Percentiles rank a stretch among this genome's conserved stretches.
Evolutionary conservation across 1,140 invertebrate genomes (phyloP).

Genomic region (Drosophila malerkotliana): DNA sequence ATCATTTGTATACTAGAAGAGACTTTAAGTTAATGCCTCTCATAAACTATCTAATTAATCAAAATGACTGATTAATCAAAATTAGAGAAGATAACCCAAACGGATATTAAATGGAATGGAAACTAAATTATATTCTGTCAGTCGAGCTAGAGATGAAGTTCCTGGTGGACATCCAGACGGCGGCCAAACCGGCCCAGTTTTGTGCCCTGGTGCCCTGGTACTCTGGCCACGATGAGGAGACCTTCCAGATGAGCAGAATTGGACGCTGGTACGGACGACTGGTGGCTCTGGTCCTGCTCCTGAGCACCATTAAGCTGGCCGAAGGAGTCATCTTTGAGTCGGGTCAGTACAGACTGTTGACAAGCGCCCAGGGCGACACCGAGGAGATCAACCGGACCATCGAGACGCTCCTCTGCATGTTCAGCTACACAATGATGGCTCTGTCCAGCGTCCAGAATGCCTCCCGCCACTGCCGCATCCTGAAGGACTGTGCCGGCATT

Average conservation of each 20-base stretch:
- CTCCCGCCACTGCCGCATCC: constrained; percentile 47
- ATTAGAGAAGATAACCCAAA: not conserved
- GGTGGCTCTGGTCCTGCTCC: constrained; percentile 27
- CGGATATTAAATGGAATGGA: not conserved
- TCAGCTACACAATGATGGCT: constrained; percentile 64
- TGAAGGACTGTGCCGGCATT: constrained; percentile 52
- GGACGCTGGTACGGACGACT: constrained; percentile 48
- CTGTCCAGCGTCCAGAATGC: constrained; percentile 50
- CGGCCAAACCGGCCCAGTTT: constrained; percentile 43
- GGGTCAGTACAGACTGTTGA: constrained; percentile 49
- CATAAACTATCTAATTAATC: not conserved
- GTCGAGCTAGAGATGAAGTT: constrained; percentile 44
- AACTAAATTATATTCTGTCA: not conserved
- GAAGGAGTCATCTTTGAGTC: constrained; percentile 57
- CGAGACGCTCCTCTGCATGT: constrained; percentile 67
- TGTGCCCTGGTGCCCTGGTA: constrained; percentile 53
- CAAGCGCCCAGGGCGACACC: constrained; percentile 58
- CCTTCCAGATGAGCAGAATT: constrained; percentile 14
- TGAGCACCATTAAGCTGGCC: constrained; percentile 32
- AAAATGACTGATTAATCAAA: not conserved
- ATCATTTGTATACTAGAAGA: not conserved
- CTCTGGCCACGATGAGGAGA: constrained; percentile 30
- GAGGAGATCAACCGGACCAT: constrained; percentile 72
- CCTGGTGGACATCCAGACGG: constrained; percentile 31
- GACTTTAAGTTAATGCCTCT: not conserved